A percentile compares a stretch with the other conserved stretches of the same genome.
These are phyloP conservation scores for Trachelus tabidus DNA, from an alignment of 2,888 invertebrate genomes.

Conservation along the genomic window DNA sequence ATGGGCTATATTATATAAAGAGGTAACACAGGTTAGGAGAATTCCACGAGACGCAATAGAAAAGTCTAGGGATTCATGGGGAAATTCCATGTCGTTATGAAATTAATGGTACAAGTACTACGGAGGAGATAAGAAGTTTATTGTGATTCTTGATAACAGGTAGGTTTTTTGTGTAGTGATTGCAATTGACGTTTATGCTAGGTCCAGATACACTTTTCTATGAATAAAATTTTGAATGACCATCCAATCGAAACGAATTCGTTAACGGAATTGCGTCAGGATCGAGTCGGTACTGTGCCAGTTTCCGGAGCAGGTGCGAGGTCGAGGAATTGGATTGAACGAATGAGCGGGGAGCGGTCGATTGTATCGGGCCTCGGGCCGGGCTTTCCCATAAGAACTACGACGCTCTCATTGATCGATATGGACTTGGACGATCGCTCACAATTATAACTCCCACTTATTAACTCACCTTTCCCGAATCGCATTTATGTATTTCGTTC, in stretches of 20 bases:
- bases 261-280: background rate
- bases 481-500: background rate
- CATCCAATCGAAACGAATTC: background rate
- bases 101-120: background rate
- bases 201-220: background rate
- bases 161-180: background rate
- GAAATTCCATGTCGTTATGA: background rate
- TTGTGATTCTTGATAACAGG: background rate
- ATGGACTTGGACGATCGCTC: background rate
- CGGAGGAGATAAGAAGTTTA: background rate
- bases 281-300: background rate
- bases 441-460: background rate
- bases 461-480: background rate
- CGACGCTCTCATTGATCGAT: background rate
- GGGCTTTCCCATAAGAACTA: background rate
- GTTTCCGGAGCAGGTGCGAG: background rate
- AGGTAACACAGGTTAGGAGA: background rate
- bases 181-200: background rate
- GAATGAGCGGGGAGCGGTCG: background rate
- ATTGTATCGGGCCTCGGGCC: background rate
- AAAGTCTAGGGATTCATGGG: background rate
- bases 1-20: background rate
- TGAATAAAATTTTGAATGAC: background rate
- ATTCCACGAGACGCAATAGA: background rate
- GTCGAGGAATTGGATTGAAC: background rate